Conservation (phyloP, 2,797 vertebrate genomes). For the Enteromius thamalakanensis region DNA sequence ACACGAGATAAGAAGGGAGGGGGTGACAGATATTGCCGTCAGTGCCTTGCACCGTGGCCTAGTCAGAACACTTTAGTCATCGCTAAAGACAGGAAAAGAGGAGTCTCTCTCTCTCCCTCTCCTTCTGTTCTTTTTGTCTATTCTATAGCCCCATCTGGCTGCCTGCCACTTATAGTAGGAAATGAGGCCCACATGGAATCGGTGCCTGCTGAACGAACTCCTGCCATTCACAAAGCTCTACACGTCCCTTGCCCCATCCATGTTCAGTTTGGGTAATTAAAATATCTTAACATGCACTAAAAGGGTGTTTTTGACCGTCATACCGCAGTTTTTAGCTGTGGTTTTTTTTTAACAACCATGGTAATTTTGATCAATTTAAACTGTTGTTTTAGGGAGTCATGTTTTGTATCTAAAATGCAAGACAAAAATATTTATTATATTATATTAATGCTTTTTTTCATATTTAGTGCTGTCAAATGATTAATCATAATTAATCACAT, state of each 20-base stretch:
- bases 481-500: too few relatives aligned
- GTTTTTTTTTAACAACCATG: background rate
- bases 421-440: too few relatives aligned
- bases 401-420: background rate
- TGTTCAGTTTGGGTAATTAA: conserved; percentile 27
- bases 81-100: conserved; percentile 70
- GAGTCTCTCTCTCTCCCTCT: conserved; percentile 52
- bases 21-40: conserved; percentile 78
- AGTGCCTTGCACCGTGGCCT: conserved; percentile 64
- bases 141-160: conserved; percentile 48
- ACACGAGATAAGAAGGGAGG: conserved; percentile 27
- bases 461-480: too few relatives aligned
- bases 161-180: conserved; percentile 49
- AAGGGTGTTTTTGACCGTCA: background rate
- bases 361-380: background rate
- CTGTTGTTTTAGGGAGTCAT: background rate
- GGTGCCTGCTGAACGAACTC: conserved; percentile 5
- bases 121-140: conserved; percentile 39
- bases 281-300: background rate
- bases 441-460: too few relatives aligned
- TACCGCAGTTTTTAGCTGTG: background rate
- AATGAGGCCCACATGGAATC: conserved; percentile 30
- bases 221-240: conserved; percentile 7
- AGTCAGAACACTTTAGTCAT: conserved; percentile 71
- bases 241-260: background rate